phyloP scores from a whole-genome alignment of 2,113 vertebrate species.

The Delphinus delphis region DNA sequence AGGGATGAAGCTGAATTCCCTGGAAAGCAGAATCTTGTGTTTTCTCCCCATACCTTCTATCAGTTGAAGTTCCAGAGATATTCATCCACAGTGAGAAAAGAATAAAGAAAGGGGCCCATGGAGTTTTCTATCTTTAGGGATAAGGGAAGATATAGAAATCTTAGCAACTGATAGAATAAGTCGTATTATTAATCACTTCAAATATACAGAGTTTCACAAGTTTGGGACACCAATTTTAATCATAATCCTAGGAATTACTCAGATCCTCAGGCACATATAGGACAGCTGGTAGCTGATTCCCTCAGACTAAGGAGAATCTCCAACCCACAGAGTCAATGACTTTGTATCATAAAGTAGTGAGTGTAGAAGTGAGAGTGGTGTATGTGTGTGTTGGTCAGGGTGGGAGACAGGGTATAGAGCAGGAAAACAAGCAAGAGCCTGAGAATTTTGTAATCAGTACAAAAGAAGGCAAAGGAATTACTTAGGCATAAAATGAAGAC shows the following conservation, averaged over 20 bases:
- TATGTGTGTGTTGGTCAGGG: not conserved
- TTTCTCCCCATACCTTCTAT: not conserved
- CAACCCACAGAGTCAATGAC: not conserved
- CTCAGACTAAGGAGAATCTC: not conserved
- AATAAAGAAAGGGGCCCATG: slow-evolving; percentile 16
- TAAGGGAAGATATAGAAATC: not conserved
- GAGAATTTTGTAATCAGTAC: not conserved
- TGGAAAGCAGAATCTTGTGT: not conserved
- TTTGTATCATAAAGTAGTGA: not conserved
- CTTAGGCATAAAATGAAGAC: not conserved
- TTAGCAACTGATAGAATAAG: slow-evolving; percentile 5
- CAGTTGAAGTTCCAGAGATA: not conserved
- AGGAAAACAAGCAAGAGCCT: slow-evolving; percentile 23
- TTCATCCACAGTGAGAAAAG: slow-evolving; percentile 7
- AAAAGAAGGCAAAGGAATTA: slow-evolving; percentile 29
- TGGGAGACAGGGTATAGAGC: not conserved
- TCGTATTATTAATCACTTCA: not conserved
- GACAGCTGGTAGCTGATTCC: not conserved
- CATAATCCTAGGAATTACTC: not conserved
- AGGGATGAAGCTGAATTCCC: not conserved
- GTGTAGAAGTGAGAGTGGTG: not conserved
- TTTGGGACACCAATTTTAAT: not conserved
- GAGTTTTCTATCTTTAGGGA: slow-evolving; percentile 36
- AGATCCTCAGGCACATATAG: not conserved
- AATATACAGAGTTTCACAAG: not conserved